Percentiles rank a stretch among this genome's conserved stretches.
Evolutionary conservation across 2,113 vertebrate genomes (phyloP).

Genomic region (Pongo pygmaeus): DNA sequence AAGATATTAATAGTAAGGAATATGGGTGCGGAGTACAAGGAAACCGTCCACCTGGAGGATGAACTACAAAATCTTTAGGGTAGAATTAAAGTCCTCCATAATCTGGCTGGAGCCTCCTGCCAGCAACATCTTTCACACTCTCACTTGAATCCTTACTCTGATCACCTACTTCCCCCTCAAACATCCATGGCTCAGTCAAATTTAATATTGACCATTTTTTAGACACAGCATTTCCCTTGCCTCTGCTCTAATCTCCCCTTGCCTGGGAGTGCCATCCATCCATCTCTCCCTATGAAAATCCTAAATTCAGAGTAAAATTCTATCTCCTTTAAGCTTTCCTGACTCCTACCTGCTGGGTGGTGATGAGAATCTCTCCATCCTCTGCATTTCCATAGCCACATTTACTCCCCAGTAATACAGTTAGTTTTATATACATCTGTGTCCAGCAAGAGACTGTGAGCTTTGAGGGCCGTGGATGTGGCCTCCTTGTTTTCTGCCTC

Average conservation of each 20-base stretch:
- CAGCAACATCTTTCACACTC: background rate
- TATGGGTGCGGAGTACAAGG: background rate
- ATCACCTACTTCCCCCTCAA: background rate
- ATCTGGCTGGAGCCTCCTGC: background rate
- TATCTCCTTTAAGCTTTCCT: background rate
- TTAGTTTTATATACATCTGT: background rate
- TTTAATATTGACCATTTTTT: background rate
- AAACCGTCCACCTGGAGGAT: background rate
- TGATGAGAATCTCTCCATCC: background rate
- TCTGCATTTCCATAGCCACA: accelerated
- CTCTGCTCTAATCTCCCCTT: background rate
- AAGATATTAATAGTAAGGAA: background rate
- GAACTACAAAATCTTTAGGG: background rate
- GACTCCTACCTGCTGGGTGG: background rate
- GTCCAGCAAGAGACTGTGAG: background rate
- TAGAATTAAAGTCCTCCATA: background rate
- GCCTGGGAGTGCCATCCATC: background rate
- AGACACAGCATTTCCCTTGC: background rate
- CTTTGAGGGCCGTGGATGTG: background rate
- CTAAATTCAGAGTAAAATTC: background rate
- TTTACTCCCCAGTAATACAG: background rate
- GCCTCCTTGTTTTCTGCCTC: background rate
- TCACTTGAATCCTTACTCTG: background rate
- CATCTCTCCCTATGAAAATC: background rate
- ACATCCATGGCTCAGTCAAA: background rate